These are phyloP conservation scores for Rhingia campestris DNA, from an alignment of 2,888 invertebrate species.

Conservation along the genomic window DNA sequence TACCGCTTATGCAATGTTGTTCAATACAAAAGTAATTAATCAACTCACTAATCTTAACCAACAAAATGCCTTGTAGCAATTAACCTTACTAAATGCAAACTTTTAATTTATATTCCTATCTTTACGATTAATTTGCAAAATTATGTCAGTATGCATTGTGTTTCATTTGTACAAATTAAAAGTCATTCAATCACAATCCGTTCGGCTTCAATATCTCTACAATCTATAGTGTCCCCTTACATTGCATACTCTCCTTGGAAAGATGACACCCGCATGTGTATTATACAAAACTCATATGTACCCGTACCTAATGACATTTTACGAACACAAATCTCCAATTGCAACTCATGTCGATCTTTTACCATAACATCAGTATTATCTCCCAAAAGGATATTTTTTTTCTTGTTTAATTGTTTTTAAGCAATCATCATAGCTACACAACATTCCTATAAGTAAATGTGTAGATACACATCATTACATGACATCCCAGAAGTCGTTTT, in stretches of 20 bases:
- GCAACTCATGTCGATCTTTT: constrained; percentile 44
- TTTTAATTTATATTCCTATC: not conserved
- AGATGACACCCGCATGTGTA: constrained; percentile 44
- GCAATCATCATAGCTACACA: constrained; percentile 37
- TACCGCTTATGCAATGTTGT: too few species aligned
- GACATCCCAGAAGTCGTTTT: constrained; percentile 20
- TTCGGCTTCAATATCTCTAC: not conserved
- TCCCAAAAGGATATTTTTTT: constrained; percentile 31
- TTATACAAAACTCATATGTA: constrained; percentile 11
- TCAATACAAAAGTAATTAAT: too few species aligned
- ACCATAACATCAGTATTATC: constrained; percentile 13
- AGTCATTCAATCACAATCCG: constrained; percentile 9
- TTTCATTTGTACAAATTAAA: not conserved
- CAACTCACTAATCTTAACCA: too few species aligned
- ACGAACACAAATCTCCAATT: constrained; percentile 42
- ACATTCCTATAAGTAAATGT: constrained; percentile 29
- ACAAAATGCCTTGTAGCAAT: too few species aligned
- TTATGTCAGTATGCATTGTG: not conserved
- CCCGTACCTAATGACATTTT: not conserved
- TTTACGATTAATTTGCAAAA: constrained; percentile 1
- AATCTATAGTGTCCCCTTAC: not conserved
- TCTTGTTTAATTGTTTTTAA: constrained; percentile 13
- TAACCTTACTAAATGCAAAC: not conserved
- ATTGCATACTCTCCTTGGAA: constrained; percentile 13
- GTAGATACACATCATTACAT: constrained; percentile 21